phyloP scores from a whole-genome alignment of 2,113 vertebrate genomes.

The Carollia perspicillata region DNA sequence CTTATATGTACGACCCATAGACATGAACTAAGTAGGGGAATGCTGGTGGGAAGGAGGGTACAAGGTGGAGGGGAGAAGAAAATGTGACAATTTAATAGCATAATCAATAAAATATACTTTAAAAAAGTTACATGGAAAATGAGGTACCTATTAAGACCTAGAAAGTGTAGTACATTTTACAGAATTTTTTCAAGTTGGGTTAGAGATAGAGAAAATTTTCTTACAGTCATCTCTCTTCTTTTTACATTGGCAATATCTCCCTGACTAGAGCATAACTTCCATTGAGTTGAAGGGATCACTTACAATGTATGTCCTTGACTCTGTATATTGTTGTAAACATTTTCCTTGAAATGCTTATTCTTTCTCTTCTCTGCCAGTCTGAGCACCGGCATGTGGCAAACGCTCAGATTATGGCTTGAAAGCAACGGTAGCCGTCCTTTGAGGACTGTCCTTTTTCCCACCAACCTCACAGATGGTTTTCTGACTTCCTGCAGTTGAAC shows the following conservation, averaged over 20 bases:
- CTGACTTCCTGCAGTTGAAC: not conserved
- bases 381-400: not conserved
- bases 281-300: not conserved
- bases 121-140: not conserved
- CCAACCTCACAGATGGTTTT: not conserved
- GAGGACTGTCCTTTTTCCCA: not conserved
- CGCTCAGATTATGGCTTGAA: not conserved
- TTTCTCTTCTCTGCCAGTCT: not conserved
- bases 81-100: too few relatives aligned
- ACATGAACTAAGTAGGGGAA: too few relatives aligned
- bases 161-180: not conserved
- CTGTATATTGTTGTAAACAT: not conserved
- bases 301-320: not conserved
- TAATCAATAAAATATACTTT: too few relatives aligned
- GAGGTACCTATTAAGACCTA: not conserved
- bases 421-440: not conserved
- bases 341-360: not conserved
- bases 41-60: too few relatives aligned
- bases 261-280: not conserved
- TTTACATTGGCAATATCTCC: not conserved
- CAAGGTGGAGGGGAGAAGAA: too few relatives aligned
- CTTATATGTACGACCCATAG: too few relatives aligned
- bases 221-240: not conserved
- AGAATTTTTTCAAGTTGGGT: constrained; percentile 8
- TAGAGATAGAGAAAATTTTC: not conserved